phyloP scores from a whole-genome alignment of 2,888 invertebrate species.

The Frankliniella intonsa region DNA sequence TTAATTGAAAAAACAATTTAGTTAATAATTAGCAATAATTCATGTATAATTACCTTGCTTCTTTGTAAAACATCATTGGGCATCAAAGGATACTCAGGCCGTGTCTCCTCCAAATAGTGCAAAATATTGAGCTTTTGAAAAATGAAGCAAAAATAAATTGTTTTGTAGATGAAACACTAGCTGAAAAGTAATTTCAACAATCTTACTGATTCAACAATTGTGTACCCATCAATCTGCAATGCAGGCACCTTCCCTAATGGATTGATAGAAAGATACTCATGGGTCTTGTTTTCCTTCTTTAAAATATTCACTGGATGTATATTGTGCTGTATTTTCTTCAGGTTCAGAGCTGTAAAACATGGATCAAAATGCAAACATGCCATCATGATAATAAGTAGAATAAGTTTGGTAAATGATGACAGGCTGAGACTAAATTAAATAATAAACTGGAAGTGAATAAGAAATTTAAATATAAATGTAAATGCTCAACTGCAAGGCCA shows the following conservation, averaged over 20 bases:
- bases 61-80: conserved; percentile 84
- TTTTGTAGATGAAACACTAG: conserved; percentile 27
- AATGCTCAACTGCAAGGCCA: not conserved
- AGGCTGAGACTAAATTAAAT: too few relatives aligned
- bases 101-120: conserved; percentile 92
- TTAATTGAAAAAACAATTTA: not conserved
- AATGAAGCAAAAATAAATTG: conserved; percentile 30
- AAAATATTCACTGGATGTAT: conserved; percentile 81
- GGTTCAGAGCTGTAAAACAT: conserved; percentile 66
- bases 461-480: too few relatives aligned
- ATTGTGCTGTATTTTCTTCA: conserved; percentile 94
- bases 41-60: conserved; percentile 63
- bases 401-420: not conserved
- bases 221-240: conserved; percentile 65
- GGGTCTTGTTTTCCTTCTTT: conserved; percentile 82
- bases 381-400: not conserved
- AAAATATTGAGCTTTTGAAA: conserved; percentile 70
- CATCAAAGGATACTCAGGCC: conserved; percentile 77
- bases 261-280: conserved; percentile 86
- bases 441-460: too few relatives aligned
- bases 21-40: not conserved
- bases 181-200: conserved; percentile 41
- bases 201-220: conserved; percentile 60
- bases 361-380: not conserved
- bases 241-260: conserved; percentile 95